Base-by-base conservation (phyloP, 2,888 invertebrate genomes). In the Morpho deidamia region DNA sequence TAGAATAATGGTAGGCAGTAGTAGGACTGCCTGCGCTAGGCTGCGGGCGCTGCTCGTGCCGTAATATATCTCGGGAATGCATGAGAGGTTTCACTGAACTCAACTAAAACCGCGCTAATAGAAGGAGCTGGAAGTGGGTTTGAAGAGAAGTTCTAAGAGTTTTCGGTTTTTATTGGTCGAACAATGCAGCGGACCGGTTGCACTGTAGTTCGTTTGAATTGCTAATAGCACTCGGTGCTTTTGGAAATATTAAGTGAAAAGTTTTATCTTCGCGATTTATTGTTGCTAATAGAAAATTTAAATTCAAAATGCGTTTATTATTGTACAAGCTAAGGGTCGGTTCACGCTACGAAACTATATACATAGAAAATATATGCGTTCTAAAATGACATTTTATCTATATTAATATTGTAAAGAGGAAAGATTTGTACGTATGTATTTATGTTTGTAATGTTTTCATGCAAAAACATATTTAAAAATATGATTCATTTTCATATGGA, bases 141-240 rank as follows among this genome's bases (percentile, higher is more conserved):
- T 7, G 10, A 7, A 10, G 45, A 14, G 45, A 14, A 45, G 12
- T 45, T 37, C 8, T 37, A 45, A 45, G 45, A 37, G 45, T 45
- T n/a, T 37, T 14, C 37, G 45, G 37, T 37, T 14, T 45, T 45
- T 45, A 37, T 37, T 37, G 45, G 14, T 8, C n/a, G 7, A 12
- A 45, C 45, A 45, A 45, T 37, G 37, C 45, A 45, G 44, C 12
- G 37, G 46, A 38, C 32, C 45, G 8, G 38, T 32, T 14, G 7
- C 23, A 38, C 46, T 46, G 46, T 38, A 32, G 46, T 11, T 23
- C 38, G 23, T 46, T 46, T 46, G 46, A 46, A 46, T 46, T 46
- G 46, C 46, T 46, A 46, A 46, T 23, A 37, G 40, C 7, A 14
- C 12, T 32, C 14, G 1, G 14, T 11, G 44, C 45, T 35, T 46